Conservation (phyloP, 2,797 vertebrate genomes). For the Okamejei kenojei region DNA sequence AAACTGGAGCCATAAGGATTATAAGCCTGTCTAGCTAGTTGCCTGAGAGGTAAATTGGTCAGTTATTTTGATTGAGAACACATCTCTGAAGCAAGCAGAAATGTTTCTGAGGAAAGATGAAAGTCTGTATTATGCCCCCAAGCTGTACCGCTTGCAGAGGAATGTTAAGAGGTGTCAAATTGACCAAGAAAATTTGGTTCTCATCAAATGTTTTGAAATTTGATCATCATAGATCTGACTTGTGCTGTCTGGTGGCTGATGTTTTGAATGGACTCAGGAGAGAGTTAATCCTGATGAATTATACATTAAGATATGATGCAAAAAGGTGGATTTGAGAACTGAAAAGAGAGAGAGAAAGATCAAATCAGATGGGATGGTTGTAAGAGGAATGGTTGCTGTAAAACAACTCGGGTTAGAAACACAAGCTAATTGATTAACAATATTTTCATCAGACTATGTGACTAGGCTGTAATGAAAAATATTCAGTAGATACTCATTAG, state of each 20-base stretch:
- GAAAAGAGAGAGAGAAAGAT: background rate
- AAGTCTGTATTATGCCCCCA: background rate
- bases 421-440: background rate
- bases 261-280: background rate
- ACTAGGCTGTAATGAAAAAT: background rate
- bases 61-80: slow-evolving; percentile 3
- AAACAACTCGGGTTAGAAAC: background rate
- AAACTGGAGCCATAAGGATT: background rate
- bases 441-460: background rate
- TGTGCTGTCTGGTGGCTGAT: background rate
- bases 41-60: background rate
- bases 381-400: background rate
- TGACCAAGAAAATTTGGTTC: background rate
- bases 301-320: background rate
- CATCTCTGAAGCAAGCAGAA: background rate
- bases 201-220: slow-evolving; percentile 22
- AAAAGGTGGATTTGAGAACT: background rate
- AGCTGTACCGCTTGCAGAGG: background rate
- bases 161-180: slow-evolving; percentile 8
- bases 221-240: background rate
- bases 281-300: background rate
- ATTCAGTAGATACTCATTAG: background rate
- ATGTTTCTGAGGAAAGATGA: background rate
- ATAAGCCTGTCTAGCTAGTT: background rate
- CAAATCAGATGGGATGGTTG: background rate